These are phyloP conservation scores for Karalla daura DNA, from an alignment of 2,797 vertebrate genomes.

Conservation along the genomic window DNA sequence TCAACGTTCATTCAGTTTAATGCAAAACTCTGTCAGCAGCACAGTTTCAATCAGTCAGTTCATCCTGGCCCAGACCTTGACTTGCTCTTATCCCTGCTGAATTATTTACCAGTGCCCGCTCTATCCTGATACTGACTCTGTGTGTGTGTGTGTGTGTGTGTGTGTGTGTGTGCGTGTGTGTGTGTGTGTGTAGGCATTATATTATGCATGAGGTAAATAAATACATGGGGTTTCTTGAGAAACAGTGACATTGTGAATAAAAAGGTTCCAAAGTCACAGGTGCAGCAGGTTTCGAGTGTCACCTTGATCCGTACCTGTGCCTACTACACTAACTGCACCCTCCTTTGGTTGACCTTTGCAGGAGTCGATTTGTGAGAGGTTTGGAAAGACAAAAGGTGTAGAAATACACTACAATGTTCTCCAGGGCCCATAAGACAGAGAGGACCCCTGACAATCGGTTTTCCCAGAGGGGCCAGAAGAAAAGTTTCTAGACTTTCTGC, in stretches of 20 bases:
- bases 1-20: neutral
- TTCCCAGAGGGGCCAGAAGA: constrained; percentile 4
- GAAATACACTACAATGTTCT: constrained; percentile 57
- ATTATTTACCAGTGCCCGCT: constrained; percentile 58
- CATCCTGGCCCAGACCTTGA: constrained; percentile 43
- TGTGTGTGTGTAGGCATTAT: constrained; percentile 29
- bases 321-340: neutral
- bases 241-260: constrained; percentile 21
- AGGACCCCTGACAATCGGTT: constrained; percentile 34
- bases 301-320: too few species aligned
- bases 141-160: constrained; percentile 13
- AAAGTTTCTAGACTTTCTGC: constrained; percentile 29
- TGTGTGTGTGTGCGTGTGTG: constrained; percentile 12
- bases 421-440: constrained; percentile 30
- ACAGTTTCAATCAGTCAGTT: constrained; percentile 19
- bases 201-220: constrained; percentile 67
- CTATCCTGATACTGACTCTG: constrained; percentile 23
- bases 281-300: too few species aligned
- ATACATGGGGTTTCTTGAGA: constrained; percentile 10
- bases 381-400: constrained; percentile 45
- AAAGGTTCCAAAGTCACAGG: constrained; percentile 2
- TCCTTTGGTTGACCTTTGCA: constrained; percentile 48
- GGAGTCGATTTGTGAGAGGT: constrained; percentile 26
- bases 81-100: constrained; percentile 46
- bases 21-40: constrained; percentile 17